Base-by-base conservation (phyloP, 2,888 invertebrate genomes). In the Empis stercorea region DNA sequence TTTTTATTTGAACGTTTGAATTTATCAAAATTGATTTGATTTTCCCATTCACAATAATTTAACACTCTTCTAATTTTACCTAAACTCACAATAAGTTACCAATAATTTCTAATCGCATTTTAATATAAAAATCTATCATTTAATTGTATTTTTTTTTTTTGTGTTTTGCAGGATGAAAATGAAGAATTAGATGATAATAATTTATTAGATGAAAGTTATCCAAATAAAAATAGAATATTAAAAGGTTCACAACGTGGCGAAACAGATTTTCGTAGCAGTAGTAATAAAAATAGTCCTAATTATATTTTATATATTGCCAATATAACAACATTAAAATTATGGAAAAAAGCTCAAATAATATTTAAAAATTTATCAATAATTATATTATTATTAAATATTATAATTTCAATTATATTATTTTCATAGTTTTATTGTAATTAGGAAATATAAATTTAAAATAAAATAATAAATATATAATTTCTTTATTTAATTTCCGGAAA, bases 231-330 rank as follows among this genome's bases (percentile, higher is more conserved):
- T 50, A 42, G 47, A 46, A 15, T 43, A 13, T 30, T 38, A 15
- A 43, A 46, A 38, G 48, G 48, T 6, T 45, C 51, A 37, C 47
- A 46, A 14, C 41, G 49, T 43, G 39, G 49, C 34, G 50, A 51
- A 47, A 56, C 58, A 57, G 50, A 59, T 52, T 54, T 54, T 56
- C 52, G 51, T 57, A 51, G 55, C 60, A 52, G 54, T 58, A 51
- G 37, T 58, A 50, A 9, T 23, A 20, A 23, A 13, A n/a, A 48
- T 60, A 44, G 51, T 57, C 37, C 30, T 62, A 34, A 13, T 27
- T 47, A 55, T 59, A 51, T 46, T 52, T 34, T 40, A 52, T 10
- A 48, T 54, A 16, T 53, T 52, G 47, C 51, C 51, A 49, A 51
- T 52, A 45, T n/a, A n/a, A n/a, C 44, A 51, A 42, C 37, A 46